These are phyloP conservation scores for Rhynchomys soricoides DNA, from an alignment of 2,113 vertebrate genomes.

Conservation along the genomic window DNA sequence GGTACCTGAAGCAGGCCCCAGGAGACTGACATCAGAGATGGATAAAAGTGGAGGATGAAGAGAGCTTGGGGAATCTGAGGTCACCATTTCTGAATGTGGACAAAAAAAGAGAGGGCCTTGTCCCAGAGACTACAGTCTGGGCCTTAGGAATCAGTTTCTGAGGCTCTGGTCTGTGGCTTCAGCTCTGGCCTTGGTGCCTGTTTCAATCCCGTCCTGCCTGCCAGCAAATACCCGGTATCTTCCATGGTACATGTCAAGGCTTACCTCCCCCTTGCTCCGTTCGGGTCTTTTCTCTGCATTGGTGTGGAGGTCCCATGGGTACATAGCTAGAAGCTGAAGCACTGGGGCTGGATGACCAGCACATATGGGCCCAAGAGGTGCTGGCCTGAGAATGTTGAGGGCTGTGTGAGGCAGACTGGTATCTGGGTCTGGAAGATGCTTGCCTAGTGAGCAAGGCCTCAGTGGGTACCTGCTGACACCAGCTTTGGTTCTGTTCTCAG, in stretches of 20 bases:
- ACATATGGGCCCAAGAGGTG: neutral
- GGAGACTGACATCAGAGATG: neutral
- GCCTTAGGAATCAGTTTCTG: conserved; percentile 7
- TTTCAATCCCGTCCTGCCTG: neutral
- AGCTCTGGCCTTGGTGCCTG: neutral
- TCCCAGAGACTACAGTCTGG: neutral
- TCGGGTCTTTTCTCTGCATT: neutral
- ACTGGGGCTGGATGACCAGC: neutral
- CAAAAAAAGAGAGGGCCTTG: neutral
- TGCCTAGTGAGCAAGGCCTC: neutral
- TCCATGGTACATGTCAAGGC: neutral
- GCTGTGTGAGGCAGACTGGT: neutral
- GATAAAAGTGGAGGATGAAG: neutral
- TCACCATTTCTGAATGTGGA: neutral
- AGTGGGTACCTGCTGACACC: neutral
- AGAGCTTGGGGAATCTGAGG: neutral
- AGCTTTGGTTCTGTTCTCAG: conserved; percentile 55
- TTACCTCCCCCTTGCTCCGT: neutral
- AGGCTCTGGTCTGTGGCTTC: neutral
- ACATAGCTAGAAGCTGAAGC: neutral
- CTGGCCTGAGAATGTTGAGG: neutral
- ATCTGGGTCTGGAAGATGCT: neutral
- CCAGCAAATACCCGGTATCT: neutral
- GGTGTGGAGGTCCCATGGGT: neutral
- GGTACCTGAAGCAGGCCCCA: neutral